Evolutionary conservation across 2,113 vertebrate genomes (phyloP).

Genomic region (Paratilapia polleni): DNA sequence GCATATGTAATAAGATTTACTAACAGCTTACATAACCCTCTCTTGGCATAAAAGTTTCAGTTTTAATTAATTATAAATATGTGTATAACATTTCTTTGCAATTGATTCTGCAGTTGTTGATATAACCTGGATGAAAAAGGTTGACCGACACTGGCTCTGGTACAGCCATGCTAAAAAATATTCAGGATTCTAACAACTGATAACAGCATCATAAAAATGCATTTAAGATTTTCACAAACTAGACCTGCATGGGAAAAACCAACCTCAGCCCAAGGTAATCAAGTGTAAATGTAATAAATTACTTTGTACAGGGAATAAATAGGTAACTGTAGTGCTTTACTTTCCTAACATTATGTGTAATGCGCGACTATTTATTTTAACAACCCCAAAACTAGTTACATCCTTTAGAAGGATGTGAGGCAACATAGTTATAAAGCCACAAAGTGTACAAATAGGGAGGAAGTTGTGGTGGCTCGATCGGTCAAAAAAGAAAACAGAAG

Average conservation of each 20-base stretch:
- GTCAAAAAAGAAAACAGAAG: not conserved
- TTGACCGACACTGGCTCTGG: not conserved
- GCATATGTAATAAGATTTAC: not conserved
- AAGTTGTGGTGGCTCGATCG: not conserved
- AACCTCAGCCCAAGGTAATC: not conserved
- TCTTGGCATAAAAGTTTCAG: not conserved
- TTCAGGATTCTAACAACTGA: not conserved
- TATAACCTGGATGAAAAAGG: not conserved
- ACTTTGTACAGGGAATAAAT: not conserved
- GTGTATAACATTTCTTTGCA: too few species aligned
- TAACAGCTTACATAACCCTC: not conserved
- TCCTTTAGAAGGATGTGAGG: too few species aligned
- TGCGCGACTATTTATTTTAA: not conserved
- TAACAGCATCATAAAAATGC: accelerated
- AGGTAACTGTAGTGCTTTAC: not conserved
- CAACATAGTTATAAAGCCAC: not conserved
- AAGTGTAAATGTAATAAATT: too few species aligned
- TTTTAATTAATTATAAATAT: too few species aligned
- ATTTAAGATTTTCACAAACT: not conserved
- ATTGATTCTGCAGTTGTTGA: too few species aligned
- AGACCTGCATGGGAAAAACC: not conserved
- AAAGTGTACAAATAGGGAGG: not conserved
- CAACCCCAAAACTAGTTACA: not conserved
- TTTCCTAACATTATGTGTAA: not conserved
- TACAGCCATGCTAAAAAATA: not conserved